phyloP scores from a whole-genome alignment of 1,140 invertebrate species.

The Calliopsis andreniformis region DNA sequence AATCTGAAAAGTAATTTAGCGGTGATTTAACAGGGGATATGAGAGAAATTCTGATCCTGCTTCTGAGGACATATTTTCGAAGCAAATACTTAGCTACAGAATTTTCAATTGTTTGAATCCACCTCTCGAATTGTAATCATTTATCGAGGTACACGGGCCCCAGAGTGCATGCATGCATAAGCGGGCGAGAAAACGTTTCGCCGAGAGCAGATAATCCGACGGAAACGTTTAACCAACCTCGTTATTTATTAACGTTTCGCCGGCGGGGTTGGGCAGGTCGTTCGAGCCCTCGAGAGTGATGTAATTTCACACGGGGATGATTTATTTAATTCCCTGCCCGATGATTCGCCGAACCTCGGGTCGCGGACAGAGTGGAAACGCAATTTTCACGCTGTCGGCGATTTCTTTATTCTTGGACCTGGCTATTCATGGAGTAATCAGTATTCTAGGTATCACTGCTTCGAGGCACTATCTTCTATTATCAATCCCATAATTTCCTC shows the following conservation, averaged over 20 bases:
- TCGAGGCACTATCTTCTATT: no score
- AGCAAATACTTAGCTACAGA: no score
- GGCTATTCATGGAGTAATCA: no score
- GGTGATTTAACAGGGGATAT: no score
- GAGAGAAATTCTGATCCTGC: no score
- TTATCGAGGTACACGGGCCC: background rate
- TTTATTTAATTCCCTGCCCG: constrained; percentile 30
- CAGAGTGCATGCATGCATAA: background rate
- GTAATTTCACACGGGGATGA: constrained; percentile 35
- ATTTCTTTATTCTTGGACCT: background rate
- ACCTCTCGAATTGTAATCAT: background rate
- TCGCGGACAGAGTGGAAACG: constrained; percentile 1
- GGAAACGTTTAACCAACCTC: constrained; percentile 31
- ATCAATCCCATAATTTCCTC: no score
- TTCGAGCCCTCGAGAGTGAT: constrained; percentile 15
- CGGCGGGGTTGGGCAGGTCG: background rate
- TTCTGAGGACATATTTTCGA: no score
- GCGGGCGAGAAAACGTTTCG: background rate
- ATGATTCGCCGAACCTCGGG: constrained; percentile 14
- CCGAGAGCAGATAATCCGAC: constrained; percentile 7
- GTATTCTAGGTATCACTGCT: no score
- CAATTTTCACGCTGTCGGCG: background rate
- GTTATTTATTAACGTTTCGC: constrained; percentile 41
- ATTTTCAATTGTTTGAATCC: background rate
- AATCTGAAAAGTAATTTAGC: no score